Percentiles rank a stretch among this genome's conserved stretches.
phyloP scores from a whole-genome alignment of 1,140 invertebrate genomes.

The Popillia japonica region DNA sequence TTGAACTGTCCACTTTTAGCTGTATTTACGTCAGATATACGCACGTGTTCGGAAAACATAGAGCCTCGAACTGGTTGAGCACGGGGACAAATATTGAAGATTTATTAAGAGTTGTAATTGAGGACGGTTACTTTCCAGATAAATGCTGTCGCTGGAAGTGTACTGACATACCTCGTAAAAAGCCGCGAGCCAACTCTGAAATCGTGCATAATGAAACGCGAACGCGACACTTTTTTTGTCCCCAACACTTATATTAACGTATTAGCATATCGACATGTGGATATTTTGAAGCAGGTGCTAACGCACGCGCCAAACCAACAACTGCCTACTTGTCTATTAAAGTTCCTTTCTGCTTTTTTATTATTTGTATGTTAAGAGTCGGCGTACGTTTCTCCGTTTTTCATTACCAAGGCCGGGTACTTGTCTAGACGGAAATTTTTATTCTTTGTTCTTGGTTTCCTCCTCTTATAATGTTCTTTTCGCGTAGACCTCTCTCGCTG shows the following conservation, averaged over 20 bases:
- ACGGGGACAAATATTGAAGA: constrained; percentile 33
- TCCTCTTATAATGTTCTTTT: not conserved
- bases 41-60: not conserved
- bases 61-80: not conserved
- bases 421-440: constrained; percentile 33
- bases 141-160: not conserved
- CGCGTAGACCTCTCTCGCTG: not conserved
- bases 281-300: constrained; percentile 28
- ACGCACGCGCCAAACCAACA: constrained; percentile 32
- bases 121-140: constrained; percentile 11
- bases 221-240: constrained; percentile 15
- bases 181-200: not conserved
- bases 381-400: constrained; percentile 11
- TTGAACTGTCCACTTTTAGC: not conserved
- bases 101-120: constrained; percentile 24
- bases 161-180: not conserved
- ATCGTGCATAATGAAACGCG: not conserved
- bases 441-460: not conserved
- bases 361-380: not conserved
- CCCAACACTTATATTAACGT: not conserved
- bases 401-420: constrained; percentile 32
- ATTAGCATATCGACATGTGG: constrained; percentile 39
- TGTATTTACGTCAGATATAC: not conserved
- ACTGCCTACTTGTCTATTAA: constrained; percentile 28
- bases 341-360: constrained; percentile 30